Evolutionary conservation across 1,140 invertebrate species (phyloP).

Genomic region (Ceratoteleas bidentatus): DNA sequence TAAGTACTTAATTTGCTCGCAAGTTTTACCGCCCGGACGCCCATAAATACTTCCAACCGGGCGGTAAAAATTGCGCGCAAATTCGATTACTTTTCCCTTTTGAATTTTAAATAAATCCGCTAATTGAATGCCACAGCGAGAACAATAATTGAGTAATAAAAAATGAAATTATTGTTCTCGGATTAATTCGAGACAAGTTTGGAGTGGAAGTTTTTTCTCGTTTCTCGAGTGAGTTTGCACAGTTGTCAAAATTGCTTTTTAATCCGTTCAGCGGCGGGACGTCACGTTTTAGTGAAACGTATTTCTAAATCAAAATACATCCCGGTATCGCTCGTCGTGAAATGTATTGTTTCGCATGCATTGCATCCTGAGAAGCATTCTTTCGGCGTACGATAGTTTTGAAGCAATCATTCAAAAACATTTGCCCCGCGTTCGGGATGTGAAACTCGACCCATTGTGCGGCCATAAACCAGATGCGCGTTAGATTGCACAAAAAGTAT

Average conservation of each 20-base stretch:
- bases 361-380: no score
- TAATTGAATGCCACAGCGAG: background rate
- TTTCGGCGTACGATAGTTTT: no score
- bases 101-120: background rate
- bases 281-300: no score
- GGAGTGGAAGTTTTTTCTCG: no score
- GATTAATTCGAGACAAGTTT: no score
- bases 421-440: background rate
- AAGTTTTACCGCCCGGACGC: conserved; percentile 13
- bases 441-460: background rate
- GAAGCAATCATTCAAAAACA: background rate
- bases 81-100: background rate
- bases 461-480: background rate
- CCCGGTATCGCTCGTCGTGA: no score
- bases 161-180: no score
- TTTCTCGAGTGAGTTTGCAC: no score
- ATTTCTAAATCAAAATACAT: no score
- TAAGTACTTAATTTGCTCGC: conserved; percentile 25
- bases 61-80: background rate
- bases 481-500: conserved; percentile 22
- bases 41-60: conserved; percentile 15
- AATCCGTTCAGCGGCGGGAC: no score
- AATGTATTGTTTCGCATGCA: no score
- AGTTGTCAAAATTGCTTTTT: no score
- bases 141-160: background rate